A percentile compares a stretch with the other conserved stretches of the same genome.
phyloP scores from a whole-genome alignment of 2,797 vertebrate species.

The Hipposideros larvatus region DNA sequence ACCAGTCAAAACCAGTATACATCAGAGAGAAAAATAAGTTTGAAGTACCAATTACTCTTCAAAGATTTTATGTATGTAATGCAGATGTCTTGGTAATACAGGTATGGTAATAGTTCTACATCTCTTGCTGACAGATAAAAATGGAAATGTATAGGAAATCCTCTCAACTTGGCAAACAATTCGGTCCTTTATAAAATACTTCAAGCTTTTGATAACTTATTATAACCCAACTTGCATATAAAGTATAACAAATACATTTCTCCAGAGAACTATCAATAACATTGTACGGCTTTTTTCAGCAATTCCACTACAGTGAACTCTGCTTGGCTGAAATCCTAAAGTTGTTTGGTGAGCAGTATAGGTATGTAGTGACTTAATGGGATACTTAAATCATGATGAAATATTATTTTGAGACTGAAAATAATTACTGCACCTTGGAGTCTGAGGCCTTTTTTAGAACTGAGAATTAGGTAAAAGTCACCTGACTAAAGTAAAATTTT shows the following conservation, averaged over 20 bases:
- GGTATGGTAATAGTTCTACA: neutral
- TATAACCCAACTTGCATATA: slow-evolving; percentile 22
- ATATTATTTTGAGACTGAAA: slow-evolving; percentile 3
- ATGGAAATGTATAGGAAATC: neutral
- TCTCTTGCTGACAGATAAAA: neutral
- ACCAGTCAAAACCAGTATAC: neutral
- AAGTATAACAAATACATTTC: slow-evolving; percentile 7
- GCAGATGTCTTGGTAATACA: neutral
- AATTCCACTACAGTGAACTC: neutral
- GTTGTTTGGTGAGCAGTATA: neutral
- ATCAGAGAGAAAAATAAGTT: neutral
- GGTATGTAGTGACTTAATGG: neutral
- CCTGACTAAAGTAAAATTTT: slow-evolving; percentile 22
- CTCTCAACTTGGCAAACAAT: slow-evolving; percentile 11
- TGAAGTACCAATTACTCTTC: neutral
- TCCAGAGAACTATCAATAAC: neutral
- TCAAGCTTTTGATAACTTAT: slow-evolving; percentile 19
- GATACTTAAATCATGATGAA: slow-evolving; percentile 15
- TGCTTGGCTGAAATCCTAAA: slow-evolving; percentile 26
- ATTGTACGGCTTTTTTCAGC: neutral
- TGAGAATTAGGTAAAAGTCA: slow-evolving; percentile 13
- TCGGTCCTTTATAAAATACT: neutral
- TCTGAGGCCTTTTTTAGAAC: slow-evolving; percentile 31
- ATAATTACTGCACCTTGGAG: slow-evolving; percentile 33
- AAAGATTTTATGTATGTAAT: neutral